phyloP scores from a whole-genome alignment of 2,113 vertebrate genomes.

The Oryzias javanicus region DNA sequence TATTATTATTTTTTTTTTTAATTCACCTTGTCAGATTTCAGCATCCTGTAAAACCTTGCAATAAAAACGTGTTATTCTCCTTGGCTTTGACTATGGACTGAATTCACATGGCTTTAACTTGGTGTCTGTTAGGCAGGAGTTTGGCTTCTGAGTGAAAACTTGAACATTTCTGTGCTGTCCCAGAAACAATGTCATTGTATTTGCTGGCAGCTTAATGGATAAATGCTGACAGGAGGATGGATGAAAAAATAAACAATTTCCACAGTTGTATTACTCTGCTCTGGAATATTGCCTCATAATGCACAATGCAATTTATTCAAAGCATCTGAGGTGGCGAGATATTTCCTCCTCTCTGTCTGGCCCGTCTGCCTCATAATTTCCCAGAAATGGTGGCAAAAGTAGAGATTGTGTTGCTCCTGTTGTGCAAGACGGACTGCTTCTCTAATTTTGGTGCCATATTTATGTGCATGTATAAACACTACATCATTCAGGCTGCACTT shows the following conservation, averaged over 20 bases:
- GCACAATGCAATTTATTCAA: slow-evolving; percentile 52
- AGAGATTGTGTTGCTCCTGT: slow-evolving; percentile 1
- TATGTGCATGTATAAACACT: no score
- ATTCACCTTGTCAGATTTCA: not conserved
- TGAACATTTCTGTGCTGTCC: slow-evolving; percentile 62
- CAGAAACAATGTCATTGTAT: slow-evolving; percentile 65
- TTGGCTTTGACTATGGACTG: slow-evolving; percentile 24
- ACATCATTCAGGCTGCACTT: slow-evolving; percentile 18
- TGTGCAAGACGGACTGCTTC: not conserved
- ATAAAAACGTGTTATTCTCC: slow-evolving; percentile 1
- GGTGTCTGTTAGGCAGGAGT: slow-evolving; percentile 38
- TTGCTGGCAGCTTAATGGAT: slow-evolving; percentile 55
- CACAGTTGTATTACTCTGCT: slow-evolving; percentile 52
- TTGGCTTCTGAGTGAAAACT: slow-evolving; percentile 46
- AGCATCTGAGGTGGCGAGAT: slow-evolving; percentile 33
- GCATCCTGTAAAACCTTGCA: not conserved
- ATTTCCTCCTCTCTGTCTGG: slow-evolving; percentile 20
- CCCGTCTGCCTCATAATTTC: slow-evolving; percentile 22
- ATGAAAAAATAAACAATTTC: slow-evolving; percentile 62
- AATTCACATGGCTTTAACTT: slow-evolving; percentile 26
- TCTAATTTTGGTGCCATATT: not conserved
- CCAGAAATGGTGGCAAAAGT: slow-evolving; percentile 22
- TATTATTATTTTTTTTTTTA: not conserved
- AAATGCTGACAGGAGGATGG: slow-evolving; percentile 59
- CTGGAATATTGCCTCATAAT: slow-evolving; percentile 58